phyloP scores from a whole-genome alignment of 2,888 invertebrate genomes.

The Pseudoips prasinana region DNA sequence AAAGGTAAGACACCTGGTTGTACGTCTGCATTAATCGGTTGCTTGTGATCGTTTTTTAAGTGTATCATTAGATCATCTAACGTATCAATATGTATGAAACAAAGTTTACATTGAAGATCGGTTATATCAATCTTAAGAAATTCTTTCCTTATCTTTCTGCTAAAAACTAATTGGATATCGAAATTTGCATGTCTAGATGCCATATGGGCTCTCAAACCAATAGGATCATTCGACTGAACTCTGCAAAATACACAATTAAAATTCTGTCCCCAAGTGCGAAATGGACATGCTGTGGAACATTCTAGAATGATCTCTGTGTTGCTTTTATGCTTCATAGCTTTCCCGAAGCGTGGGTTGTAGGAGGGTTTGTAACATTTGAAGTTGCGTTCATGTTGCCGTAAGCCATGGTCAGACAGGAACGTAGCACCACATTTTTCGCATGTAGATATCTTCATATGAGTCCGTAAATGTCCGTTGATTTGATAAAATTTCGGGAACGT shows the following conservation, averaged over 20 bases:
- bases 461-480: slow-evolving; percentile 67
- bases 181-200: slow-evolving; percentile 66
- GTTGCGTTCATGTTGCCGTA: slow-evolving; percentile 66
- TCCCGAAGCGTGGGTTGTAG: slow-evolving; percentile 69
- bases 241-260: slow-evolving; percentile 72
- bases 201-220: slow-evolving; percentile 69
- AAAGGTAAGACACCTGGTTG: slow-evolving; percentile 73
- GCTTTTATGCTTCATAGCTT: slow-evolving; percentile 65
- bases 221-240: slow-evolving; percentile 70
- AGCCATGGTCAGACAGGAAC: slow-evolving; percentile 65
- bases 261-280: slow-evolving; percentile 73
- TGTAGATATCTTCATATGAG: slow-evolving; percentile 69
- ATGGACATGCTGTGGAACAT: slow-evolving; percentile 71
- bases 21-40: slow-evolving; percentile 66
- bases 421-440: slow-evolving; percentile 73
- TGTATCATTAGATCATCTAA: slow-evolving; percentile 63
- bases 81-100: slow-evolving; percentile 62
- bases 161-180: slow-evolving; percentile 66
- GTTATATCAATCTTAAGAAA: slow-evolving; percentile 72
- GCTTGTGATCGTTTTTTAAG: slow-evolving; percentile 70
- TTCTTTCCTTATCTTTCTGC: slow-evolving; percentile 66
- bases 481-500: slow-evolving; percentile 65
- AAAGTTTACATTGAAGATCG: slow-evolving; percentile 70
- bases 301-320: slow-evolving; percentile 73
- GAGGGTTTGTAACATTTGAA: slow-evolving; percentile 70